Conservation (phyloP, 2,888 invertebrate genomes). For the Elysia crispata region DNA sequence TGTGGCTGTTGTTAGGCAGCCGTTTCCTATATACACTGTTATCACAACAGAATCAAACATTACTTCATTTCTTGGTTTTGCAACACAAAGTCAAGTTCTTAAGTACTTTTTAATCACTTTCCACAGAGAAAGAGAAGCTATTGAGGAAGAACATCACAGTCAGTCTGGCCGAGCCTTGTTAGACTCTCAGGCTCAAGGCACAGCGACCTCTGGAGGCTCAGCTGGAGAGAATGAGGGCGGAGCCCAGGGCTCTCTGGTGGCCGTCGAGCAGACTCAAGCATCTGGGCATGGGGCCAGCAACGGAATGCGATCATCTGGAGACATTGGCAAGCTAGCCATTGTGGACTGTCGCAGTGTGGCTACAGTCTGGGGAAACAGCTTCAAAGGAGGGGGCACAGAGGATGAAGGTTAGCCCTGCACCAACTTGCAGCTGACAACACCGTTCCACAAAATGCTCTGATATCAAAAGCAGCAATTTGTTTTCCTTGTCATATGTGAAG, state of each 20-base stretch:
- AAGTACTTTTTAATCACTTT: too few species aligned
- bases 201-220: background rate
- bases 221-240: constrained; percentile 25
- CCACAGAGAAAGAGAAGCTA: constrained; percentile 15
- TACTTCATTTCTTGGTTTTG: too few species aligned
- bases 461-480: too few species aligned
- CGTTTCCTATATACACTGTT: too few species aligned
- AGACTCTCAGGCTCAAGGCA: background rate
- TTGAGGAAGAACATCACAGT: background rate
- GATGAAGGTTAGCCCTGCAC: constrained; percentile 43
- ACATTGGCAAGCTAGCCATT: constrained; percentile 37
- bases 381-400: constrained; percentile 48
- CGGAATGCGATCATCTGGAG: constrained; percentile 16
- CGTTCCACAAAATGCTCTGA: too few species aligned
- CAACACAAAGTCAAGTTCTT: too few species aligned
- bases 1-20: too few species aligned
- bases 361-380: constrained; percentile 48
- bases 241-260: constrained; percentile 34
- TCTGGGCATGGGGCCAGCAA: constrained; percentile 36
- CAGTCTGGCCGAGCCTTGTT: constrained; percentile 7
- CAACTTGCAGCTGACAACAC: too few species aligned
- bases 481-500: too few species aligned
- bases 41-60: too few species aligned
- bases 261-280: background rate
- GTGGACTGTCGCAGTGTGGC: constrained; percentile 47